phyloP scores from a whole-genome alignment of 2,113 vertebrate genomes.

The Psilopsiagon aymara region DNA sequence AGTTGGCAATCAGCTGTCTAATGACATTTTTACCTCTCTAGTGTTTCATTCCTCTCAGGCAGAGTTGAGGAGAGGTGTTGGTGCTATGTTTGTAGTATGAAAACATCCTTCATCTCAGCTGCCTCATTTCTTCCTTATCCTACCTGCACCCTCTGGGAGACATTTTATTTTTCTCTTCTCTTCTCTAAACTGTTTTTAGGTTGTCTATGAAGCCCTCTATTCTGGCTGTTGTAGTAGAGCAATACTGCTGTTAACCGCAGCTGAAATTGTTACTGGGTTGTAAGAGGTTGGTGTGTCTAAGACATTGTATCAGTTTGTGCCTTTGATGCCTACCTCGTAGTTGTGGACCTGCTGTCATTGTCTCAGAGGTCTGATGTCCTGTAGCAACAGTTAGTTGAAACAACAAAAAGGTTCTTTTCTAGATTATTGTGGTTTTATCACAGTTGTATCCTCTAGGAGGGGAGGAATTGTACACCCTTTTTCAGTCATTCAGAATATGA shows the following conservation, averaged over 20 bases:
- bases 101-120: neutral
- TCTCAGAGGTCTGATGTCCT: neutral
- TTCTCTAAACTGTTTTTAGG: neutral
- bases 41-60: neutral
- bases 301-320: neutral
- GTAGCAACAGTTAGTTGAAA: neutral
- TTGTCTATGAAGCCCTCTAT: neutral
- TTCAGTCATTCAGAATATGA: neutral
- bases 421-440: neutral
- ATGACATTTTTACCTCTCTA: neutral
- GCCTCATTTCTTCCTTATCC: neutral
- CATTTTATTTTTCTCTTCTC: neutral
- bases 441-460: neutral
- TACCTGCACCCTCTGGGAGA: neutral
- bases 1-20: neutral
- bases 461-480: neutral
- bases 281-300: neutral
- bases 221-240: neutral
- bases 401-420: neutral
- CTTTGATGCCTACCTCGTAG: neutral
- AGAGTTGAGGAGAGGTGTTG: neutral
- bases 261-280: neutral
- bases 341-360: accelerated
- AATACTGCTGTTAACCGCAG: neutral
- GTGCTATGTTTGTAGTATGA: neutral